Evolutionary conservation across 1,140 invertebrate genomes (phyloP).

Genomic region (Macrobrachium rosenbergii): DNA sequence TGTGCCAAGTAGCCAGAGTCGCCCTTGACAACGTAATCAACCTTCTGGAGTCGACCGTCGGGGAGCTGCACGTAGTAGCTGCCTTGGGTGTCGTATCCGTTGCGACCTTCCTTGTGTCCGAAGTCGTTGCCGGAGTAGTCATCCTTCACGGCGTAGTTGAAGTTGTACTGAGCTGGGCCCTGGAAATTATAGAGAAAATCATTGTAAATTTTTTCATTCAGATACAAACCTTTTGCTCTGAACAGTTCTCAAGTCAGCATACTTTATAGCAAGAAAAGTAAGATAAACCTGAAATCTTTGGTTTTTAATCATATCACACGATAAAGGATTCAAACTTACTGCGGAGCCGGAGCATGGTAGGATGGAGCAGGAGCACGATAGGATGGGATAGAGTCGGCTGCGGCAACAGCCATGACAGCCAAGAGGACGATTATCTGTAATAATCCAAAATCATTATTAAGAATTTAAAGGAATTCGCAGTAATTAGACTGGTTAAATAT

Average conservation of each 20-base stretch:
- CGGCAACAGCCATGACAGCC: no score
- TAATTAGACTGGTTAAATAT: no score
- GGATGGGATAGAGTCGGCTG: no score
- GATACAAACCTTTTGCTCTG: no score
- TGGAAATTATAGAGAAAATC: no score
- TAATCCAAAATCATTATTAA: no score
- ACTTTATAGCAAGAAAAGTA: no score
- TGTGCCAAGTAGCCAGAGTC: slow-evolving; percentile 46
- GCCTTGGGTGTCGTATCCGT: slow-evolving; percentile 39
- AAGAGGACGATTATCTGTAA: no score
- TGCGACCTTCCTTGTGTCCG: slow-evolving; percentile 33
- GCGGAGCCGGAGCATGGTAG: neutral
- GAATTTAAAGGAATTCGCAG: no score
- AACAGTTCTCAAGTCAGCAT: no score
- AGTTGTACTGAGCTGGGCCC: slow-evolving; percentile 38
- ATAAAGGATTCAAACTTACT: neutral
- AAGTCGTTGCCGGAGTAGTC: slow-evolving; percentile 37
- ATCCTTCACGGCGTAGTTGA: slow-evolving; percentile 43
- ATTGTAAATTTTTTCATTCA: no score
- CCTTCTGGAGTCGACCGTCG: slow-evolving; percentile 43
- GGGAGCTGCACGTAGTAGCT: slow-evolving; percentile 37
- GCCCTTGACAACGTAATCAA: slow-evolving; percentile 19
- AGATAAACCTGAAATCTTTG: no score
- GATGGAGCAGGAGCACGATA: neutral
- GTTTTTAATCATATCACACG: neutral